Evolutionary conservation across 2,113 vertebrate species (phyloP).

Genomic region (Chloropsis cyanopogon): DNA sequence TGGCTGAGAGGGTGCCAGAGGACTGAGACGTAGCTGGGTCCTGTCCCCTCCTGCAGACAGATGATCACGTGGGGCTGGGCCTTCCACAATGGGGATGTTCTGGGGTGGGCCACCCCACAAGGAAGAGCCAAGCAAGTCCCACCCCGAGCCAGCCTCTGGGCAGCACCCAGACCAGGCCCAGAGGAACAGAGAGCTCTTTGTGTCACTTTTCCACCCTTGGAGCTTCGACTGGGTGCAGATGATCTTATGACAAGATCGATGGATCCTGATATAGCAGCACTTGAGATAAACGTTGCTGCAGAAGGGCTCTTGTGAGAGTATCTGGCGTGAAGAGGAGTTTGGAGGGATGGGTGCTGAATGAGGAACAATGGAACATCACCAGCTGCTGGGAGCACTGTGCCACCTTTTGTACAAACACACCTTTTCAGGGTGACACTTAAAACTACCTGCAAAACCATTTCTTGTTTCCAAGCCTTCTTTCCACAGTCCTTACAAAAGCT

Average conservation of each 20-base stretch:
- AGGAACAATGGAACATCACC: background rate
- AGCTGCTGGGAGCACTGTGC: background rate
- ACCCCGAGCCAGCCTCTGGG: background rate
- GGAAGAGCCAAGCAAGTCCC: background rate
- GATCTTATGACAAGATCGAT: background rate
- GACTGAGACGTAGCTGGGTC: background rate
- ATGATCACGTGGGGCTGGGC: fast-evolving
- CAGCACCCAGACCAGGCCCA: background rate
- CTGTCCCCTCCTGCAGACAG: background rate
- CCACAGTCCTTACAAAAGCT: background rate
- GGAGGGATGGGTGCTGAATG: background rate
- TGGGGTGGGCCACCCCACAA: background rate
- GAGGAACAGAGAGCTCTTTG: background rate
- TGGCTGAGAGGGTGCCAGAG: background rate
- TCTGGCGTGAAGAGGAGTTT: background rate
- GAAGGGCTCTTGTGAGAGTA: background rate
- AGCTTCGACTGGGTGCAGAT: background rate
- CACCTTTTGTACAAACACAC: background rate
- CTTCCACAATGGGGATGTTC: fast-evolving
- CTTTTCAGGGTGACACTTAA: background rate
- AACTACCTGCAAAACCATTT: background rate
- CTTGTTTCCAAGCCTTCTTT: background rate
- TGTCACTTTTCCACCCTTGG: background rate
- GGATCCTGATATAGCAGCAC: conserved; percentile 47
- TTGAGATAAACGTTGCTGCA: conserved; percentile 9